Percentiles rank a stretch among this genome's conserved stretches.
Evolutionary conservation across 2,113 vertebrate genomes (phyloP).

Genomic region (Pelecanus crispus): DNA sequence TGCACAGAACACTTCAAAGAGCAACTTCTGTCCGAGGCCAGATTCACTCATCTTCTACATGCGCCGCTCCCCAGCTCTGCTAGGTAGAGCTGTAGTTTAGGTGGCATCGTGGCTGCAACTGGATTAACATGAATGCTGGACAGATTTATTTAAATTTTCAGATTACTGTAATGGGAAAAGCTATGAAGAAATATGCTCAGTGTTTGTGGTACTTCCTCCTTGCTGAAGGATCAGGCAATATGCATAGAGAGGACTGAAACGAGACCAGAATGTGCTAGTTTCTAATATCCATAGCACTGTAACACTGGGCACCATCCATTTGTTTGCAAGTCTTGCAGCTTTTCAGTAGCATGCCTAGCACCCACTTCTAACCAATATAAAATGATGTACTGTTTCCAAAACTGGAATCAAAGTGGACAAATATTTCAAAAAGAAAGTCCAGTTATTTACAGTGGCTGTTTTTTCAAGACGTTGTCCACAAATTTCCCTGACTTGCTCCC

Average conservation of each 20-base stretch:
- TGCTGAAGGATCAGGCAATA: background rate
- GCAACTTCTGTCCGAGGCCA: slow-evolving; percentile 14
- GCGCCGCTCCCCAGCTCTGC: rapidly evolving
- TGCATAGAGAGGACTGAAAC: background rate
- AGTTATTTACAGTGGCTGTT: background rate
- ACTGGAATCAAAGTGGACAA: background rate
- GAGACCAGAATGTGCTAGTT: background rate
- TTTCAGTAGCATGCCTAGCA: background rate
- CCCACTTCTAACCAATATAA: background rate
- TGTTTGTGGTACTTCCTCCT: background rate
- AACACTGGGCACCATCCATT: background rate
- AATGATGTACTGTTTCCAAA: background rate
- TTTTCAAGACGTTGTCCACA: background rate
- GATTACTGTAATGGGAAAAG: background rate
- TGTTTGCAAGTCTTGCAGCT: background rate
- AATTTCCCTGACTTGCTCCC: background rate
- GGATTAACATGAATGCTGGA: background rate
- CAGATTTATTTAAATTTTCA: background rate
- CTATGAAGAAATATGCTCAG: background rate
- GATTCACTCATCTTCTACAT: background rate
- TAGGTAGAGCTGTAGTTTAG: background rate
- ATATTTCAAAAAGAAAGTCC: background rate
- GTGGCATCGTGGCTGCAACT: background rate
- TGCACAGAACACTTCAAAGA: slow-evolving; percentile 22
- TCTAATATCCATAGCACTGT: background rate